Conservation (phyloP, 2,113 vertebrate genomes). For the Sigmodon hispidus region DNA sequence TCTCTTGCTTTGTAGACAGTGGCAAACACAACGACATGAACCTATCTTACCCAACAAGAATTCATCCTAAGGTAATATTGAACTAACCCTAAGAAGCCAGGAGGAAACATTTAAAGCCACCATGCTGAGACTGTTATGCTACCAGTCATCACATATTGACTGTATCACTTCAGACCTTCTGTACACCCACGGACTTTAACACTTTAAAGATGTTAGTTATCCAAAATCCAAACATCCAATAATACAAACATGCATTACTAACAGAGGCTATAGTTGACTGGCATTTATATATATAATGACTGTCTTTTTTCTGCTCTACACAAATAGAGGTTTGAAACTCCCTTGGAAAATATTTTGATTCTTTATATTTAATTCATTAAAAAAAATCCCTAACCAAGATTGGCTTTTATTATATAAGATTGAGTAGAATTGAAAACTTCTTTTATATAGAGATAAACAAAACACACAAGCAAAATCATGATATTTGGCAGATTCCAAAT, state of each 20-base stretch:
- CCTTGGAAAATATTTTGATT: not conserved
- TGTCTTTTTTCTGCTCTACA: not conserved
- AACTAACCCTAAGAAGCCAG: not conserved
- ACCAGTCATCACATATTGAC: not conserved
- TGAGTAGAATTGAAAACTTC: not conserved
- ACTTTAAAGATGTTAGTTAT: not conserved
- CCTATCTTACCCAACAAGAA: constrained; percentile 2
- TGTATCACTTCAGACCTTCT: not conserved
- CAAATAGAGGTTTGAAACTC: not conserved
- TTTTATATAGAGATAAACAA: not conserved
- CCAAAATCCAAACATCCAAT: not conserved
- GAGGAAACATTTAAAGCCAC: not conserved
- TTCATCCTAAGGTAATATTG: not conserved
- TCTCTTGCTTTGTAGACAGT: not conserved
- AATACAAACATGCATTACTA: not conserved
- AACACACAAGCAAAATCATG: not conserved
- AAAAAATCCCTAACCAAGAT: constrained; percentile 1
- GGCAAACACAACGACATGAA: not conserved
- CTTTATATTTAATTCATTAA: constrained; percentile 18
- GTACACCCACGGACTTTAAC: not conserved
- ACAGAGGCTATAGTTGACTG: not conserved
- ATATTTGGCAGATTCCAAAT: not conserved
- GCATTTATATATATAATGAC: not conserved
- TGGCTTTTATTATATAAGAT: constrained; percentile 5
- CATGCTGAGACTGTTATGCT: not conserved